phyloP scores from a whole-genome alignment of 1,140 invertebrate genomes.

The Amyelois transitella region DNA sequence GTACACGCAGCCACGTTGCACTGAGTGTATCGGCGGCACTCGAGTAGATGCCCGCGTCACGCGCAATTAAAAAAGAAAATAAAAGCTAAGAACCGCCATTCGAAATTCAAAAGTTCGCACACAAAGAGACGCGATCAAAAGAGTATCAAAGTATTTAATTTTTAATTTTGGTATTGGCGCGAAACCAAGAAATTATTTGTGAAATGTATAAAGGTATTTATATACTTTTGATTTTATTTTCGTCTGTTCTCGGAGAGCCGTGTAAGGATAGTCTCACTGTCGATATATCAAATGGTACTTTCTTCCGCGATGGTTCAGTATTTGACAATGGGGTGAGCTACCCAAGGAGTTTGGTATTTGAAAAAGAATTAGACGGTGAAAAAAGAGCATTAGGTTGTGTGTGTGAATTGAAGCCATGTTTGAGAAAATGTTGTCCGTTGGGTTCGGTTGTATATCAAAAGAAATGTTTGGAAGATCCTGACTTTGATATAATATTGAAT shows the following conservation, averaged over 20 bases:
- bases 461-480: constrained; percentile 20
- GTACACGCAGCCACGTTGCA: neutral
- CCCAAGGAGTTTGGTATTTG: constrained; percentile 33
- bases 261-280: constrained; percentile 38
- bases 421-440: constrained; percentile 47
- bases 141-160: too few relatives aligned
- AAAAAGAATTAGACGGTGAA: constrained; percentile 31
- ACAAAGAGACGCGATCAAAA: neutral
- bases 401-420: constrained; percentile 41
- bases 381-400: constrained; percentile 40
- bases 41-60: neutral
- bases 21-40: neutral
- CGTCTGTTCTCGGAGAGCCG: constrained; percentile 26
- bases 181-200: constrained; percentile 12
- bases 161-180: neutral
- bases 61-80: neutral
- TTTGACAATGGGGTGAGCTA: constrained; percentile 32
- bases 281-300: constrained; percentile 28
- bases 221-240: constrained; percentile 26
- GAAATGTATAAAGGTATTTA: constrained; percentile 11
- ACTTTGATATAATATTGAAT: constrained; percentile 22
- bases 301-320: constrained; percentile 24
- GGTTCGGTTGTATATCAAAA: constrained; percentile 26
- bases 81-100: neutral
- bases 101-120: neutral